Evolutionary conservation across 2,797 vertebrate genomes (phyloP).

Genomic region (Cossypha polioptera): DNA sequence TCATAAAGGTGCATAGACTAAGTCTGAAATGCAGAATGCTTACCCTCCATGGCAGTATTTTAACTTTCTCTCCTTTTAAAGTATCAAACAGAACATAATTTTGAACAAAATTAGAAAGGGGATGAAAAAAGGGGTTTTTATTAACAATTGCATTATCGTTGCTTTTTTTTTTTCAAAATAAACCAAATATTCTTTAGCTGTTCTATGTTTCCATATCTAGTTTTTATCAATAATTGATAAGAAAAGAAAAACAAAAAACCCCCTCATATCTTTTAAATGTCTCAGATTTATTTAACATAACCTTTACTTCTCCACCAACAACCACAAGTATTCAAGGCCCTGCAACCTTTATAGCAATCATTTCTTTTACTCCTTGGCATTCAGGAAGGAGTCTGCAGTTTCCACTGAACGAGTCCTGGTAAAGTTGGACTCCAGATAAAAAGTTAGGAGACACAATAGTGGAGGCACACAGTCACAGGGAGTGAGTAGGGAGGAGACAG

Average conservation of each 20-base stretch:
- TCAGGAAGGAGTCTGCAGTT: background rate
- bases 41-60: background rate
- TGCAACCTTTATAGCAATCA: background rate
- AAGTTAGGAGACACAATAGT: background rate
- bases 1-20: background rate
- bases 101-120: background rate
- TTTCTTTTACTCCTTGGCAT: background rate
- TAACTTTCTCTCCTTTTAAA: background rate
- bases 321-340: background rate
- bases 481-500: rapidly evolving
- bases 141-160: background rate
- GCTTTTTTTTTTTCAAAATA: background rate
- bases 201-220: background rate
- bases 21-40: background rate
- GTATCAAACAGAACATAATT: background rate
- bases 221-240: background rate
- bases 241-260: background rate
- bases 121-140: rapidly evolving
- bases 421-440: background rate
- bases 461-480: rapidly evolving
- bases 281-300: background rate
- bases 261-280: background rate
- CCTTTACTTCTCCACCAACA: background rate
- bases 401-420: background rate
- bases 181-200: background rate